Percentiles rank a stretch among this genome's conserved stretches.
phyloP scores from a whole-genome alignment of 2,797 vertebrate genomes.

The Eidolon dupreanum region DNA sequence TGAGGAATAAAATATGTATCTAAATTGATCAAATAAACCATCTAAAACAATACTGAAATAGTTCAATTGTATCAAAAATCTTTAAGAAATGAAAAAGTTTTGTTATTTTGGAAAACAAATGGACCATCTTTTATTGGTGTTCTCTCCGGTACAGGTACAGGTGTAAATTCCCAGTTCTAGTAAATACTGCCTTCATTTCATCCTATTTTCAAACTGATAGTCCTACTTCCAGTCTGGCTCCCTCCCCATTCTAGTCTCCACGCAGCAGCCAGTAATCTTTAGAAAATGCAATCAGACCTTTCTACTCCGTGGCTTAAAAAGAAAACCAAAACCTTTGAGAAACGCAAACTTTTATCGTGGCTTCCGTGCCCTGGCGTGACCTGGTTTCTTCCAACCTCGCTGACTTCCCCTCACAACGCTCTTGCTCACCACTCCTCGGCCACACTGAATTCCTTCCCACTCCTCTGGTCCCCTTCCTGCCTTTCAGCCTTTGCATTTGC shows the following conservation, averaged over 20 bases:
- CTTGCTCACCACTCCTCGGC: neutral
- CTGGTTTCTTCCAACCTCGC: neutral
- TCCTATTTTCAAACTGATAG: neutral
- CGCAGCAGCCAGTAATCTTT: neutral
- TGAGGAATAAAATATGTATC: neutral
- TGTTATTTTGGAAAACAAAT: neutral
- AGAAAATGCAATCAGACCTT: neutral
- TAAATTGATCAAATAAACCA: neutral
- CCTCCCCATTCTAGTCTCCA: neutral
- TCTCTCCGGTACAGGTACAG: neutral
- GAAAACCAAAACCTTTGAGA: neutral
- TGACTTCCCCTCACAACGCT: neutral
- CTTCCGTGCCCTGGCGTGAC: fast-evolving
- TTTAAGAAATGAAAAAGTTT: neutral
- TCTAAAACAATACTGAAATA: neutral
- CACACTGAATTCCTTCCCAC: no score
- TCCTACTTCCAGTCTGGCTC: neutral
- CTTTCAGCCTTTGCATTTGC: neutral
- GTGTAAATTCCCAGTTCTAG: neutral
- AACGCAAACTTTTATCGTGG: neutral
- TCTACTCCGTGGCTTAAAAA: neutral
- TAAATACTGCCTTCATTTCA: neutral
- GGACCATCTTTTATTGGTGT: no score
- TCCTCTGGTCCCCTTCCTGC: neutral
- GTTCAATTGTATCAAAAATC: neutral